These are phyloP conservation scores for Falcunculus frontatus DNA, from an alignment of 2,113 vertebrate genomes.

Conservation along the genomic window DNA sequence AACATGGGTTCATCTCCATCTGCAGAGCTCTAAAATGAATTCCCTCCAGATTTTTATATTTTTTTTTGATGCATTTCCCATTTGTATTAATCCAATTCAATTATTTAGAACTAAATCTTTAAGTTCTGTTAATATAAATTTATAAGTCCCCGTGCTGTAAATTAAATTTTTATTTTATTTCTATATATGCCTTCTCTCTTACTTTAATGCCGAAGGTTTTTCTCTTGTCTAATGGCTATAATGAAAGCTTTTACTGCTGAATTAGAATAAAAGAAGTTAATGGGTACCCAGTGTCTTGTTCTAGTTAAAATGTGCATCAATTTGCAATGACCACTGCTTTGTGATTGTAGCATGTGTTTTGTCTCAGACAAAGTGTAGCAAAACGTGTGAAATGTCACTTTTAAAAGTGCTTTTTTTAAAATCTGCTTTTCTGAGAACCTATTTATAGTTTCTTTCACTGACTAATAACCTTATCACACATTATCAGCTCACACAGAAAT, in stretches of 20 bases:
- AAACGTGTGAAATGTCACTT: not conserved
- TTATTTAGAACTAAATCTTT: conserved; percentile 9
- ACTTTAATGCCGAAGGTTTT: not conserved
- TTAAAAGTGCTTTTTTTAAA: not conserved
- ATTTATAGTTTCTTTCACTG: not conserved
- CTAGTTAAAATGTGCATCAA: conserved; percentile 11
- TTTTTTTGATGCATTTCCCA: not conserved
- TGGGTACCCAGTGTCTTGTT: conserved; percentile 19
- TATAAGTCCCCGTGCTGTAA: not conserved
- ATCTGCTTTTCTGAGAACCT: not conserved
- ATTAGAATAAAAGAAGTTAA: conserved; percentile 43
- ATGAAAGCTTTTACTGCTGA: conserved; percentile 44
- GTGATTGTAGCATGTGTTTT: not conserved
- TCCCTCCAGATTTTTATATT: not conserved
- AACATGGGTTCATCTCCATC: not conserved
- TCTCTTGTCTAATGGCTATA: conserved; percentile 17
- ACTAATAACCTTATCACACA: not conserved
- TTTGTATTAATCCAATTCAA: not conserved
- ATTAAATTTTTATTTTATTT: conserved; percentile 31
- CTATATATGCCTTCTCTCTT: not conserved
- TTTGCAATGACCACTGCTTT: conserved; percentile 28
- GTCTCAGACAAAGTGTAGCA: not conserved
- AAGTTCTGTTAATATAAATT: not conserved
- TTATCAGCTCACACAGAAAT: not conserved
- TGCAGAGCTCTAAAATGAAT: not conserved